phyloP scores from a whole-genome alignment of 2,113 vertebrate genomes.

The Spilogale gracilis region DNA sequence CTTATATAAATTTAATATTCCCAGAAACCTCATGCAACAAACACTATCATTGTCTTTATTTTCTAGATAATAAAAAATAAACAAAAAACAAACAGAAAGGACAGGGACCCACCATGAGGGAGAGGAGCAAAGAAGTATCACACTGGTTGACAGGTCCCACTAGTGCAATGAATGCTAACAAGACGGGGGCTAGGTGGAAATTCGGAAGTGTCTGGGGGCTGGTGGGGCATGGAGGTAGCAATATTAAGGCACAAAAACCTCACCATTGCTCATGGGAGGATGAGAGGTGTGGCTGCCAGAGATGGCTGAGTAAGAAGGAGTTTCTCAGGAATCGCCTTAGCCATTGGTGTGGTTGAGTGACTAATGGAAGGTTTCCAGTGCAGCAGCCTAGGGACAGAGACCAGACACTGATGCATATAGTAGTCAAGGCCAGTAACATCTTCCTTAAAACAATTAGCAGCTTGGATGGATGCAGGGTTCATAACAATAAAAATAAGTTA shows the following conservation, averaged over 20 bases:
- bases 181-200: not conserved
- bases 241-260: not conserved
- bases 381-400: not conserved
- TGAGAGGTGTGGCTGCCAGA: not conserved
- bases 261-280: not conserved
- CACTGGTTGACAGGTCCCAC: not conserved
- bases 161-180: not conserved
- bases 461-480: conserved; percentile 24
- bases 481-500: conserved; percentile 56
- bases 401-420: not conserved
- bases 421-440: not conserved
- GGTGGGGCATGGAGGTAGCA: too few relatives aligned
- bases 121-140: not conserved
- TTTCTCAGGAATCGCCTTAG: not conserved
- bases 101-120: not conserved
- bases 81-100: not conserved
- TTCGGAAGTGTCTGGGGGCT: not conserved
- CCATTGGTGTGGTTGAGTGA: not conserved
- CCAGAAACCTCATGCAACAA: not conserved
- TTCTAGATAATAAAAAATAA: not conserved
- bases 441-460: conserved; percentile 29
- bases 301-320: not conserved
- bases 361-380: not conserved
- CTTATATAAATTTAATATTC: not conserved
- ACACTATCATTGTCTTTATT: not conserved